These are phyloP conservation scores for Platalea minor DNA, from an alignment of 2,797 vertebrate species.

Conservation along the genomic window DNA sequence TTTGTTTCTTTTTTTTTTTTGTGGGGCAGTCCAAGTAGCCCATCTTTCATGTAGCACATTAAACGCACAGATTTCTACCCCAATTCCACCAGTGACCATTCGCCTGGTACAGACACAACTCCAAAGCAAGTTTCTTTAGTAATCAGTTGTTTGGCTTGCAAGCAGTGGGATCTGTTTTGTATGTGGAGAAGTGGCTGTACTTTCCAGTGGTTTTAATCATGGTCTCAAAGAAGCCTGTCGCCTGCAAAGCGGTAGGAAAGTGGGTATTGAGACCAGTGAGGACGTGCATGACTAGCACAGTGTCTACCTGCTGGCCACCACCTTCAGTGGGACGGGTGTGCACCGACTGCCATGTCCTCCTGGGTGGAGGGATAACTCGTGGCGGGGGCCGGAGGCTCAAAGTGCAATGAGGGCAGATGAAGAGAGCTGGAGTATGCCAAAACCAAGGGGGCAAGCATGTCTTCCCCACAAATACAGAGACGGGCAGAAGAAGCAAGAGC, in stretches of 20 bases:
- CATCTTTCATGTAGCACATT: not conserved
- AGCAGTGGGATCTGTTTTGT: not conserved
- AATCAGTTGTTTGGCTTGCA: not conserved
- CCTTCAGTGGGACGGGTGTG: not conserved
- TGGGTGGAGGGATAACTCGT: not conserved
- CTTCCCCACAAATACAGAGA: not conserved
- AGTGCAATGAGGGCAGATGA: not conserved
- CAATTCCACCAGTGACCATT: not conserved
- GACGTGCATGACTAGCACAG: not conserved
- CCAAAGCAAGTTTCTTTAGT: not conserved
- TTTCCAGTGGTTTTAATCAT: not conserved
- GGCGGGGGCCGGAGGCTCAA: not conserved
- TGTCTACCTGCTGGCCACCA: not conserved
- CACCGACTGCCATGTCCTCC: rapidly evolving
- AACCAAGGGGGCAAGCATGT: not conserved
- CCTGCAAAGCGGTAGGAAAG: not conserved
- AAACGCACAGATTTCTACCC: not conserved
- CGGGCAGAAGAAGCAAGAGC: not conserved
- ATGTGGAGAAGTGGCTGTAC: rapidly evolving
- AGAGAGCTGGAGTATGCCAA: not conserved
- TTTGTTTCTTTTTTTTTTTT: not conserved
- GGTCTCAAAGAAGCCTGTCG: not conserved
- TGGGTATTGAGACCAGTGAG: not conserved
- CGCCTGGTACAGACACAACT: not conserved
- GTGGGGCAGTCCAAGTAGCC: not conserved